phyloP scores from a whole-genome alignment of 2,888 invertebrate genomes.

The Aproaerema taeniolella region DNA sequence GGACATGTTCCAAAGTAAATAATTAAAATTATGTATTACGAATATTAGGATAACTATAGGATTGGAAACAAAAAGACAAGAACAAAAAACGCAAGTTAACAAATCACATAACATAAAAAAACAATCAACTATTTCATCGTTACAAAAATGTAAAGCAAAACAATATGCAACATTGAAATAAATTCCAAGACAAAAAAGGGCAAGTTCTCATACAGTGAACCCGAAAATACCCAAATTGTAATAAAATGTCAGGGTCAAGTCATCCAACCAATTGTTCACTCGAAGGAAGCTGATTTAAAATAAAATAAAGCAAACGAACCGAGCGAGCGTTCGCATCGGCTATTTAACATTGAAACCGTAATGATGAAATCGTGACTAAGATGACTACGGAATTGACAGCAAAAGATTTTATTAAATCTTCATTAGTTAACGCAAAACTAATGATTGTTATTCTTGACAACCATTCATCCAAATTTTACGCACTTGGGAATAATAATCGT shows the following conservation, averaged over 20 bases:
- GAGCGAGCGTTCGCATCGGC: slow-evolving; percentile 27
- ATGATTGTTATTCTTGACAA: background rate
- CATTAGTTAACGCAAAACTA: slow-evolving; percentile 13
- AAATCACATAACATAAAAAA: no score
- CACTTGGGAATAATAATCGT: no score
- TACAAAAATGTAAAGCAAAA: no score
- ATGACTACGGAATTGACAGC: slow-evolving; percentile 17
- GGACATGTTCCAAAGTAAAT: no score
- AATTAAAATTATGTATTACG: no score
- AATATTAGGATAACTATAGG: no score
- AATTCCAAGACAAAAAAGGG: slow-evolving; percentile 34
- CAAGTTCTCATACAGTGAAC: slow-evolving; percentile 41
- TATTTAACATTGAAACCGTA: slow-evolving; percentile 38
- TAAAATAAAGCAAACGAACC: slow-evolving; percentile 26
- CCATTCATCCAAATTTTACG: no score
- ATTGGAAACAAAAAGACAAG: no score
- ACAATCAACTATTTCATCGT: no score
- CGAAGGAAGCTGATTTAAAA: slow-evolving; percentile 34
- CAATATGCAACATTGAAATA: background rate
- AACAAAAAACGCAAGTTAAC: no score
- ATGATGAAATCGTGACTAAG: slow-evolving; percentile 39
- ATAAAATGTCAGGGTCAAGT: slow-evolving; percentile 49
- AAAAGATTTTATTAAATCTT: slow-evolving; percentile 16
- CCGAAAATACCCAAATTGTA: slow-evolving; percentile 35
- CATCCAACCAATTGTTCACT: slow-evolving; percentile 34